These are phyloP conservation scores for Galeruca laticollis DNA, from an alignment of 2,888 invertebrate genomes.

Conservation along the genomic window DNA sequence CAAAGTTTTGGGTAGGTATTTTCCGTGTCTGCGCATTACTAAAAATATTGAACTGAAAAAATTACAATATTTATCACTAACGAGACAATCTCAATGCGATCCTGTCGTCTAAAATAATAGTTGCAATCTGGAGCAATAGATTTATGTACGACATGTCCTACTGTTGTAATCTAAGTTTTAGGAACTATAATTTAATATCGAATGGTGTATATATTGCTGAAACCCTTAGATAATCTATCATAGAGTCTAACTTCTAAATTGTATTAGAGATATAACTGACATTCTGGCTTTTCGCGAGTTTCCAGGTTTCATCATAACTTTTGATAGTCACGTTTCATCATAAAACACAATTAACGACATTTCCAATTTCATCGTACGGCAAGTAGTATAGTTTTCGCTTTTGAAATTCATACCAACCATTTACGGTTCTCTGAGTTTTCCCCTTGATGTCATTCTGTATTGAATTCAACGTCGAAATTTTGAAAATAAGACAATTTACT, in stretches of 20 bases:
- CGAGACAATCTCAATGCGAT: too few species aligned
- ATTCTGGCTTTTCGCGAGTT: constrained; percentile 26
- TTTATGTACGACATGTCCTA: constrained; percentile 12
- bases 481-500: not conserved
- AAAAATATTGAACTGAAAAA: too few species aligned
- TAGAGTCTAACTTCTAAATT: constrained; percentile 27
- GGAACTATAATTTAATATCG: constrained; percentile 14
- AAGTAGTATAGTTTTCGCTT: constrained; percentile 7
- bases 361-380: constrained; percentile 25
- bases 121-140: not conserved
- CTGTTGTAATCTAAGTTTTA: constrained; percentile 11
- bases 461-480: not conserved
- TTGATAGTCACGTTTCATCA: constrained; percentile 39
- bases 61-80: too few species aligned
- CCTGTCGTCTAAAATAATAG: too few species aligned
- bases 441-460: not conserved
- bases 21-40: too few species aligned
- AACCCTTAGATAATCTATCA: constrained; percentile 11
- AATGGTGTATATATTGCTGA: too few species aligned
- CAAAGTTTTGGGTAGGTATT: constrained; percentile 1
- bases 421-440: constrained; percentile 15
- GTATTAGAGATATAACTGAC: constrained; percentile 28
- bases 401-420: constrained; percentile 18
- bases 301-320: constrained; percentile 35
- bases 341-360: constrained; percentile 39